Conservation (phyloP, 2,113 vertebrate species). For the Nycticorax nycticorax region DNA sequence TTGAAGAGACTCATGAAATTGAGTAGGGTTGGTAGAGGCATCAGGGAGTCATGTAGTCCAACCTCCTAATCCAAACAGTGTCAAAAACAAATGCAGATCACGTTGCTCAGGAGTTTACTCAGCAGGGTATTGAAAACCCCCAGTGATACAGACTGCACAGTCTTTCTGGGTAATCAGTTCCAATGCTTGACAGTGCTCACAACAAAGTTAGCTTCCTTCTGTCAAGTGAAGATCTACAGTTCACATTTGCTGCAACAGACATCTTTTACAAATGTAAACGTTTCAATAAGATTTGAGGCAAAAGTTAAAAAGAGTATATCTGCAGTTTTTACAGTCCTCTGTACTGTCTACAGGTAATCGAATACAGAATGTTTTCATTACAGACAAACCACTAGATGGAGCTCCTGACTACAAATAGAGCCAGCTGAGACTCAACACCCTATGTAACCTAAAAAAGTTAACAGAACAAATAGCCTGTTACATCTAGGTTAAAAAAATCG, state of each 20-base stretch:
- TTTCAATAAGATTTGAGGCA: not conserved
- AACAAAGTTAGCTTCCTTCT: not conserved
- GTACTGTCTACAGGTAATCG: accelerated
- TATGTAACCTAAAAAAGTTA: not conserved
- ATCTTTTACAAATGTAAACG: not conserved
- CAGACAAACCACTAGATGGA: not conserved
- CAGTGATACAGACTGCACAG: not conserved
- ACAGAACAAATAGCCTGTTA: not conserved
- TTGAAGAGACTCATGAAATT: not conserved
- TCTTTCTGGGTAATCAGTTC: not conserved
- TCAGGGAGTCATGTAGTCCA: not conserved
- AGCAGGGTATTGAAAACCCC: not conserved
- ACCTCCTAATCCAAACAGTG: not conserved
- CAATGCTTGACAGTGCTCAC: not conserved
- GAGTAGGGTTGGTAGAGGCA: not conserved
- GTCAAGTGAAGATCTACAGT: not conserved
- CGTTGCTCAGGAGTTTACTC: not conserved
- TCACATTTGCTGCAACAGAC: not conserved
- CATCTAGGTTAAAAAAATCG: not conserved
- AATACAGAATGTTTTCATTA: not conserved
- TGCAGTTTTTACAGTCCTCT: not conserved
- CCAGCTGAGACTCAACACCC: accelerated
- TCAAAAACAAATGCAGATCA: not conserved
- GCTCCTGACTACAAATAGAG: not conserved
- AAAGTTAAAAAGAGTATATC: not conserved